These are phyloP conservation scores for Suricata suricatta DNA, from an alignment of 2,113 vertebrate genomes.

Conservation along the genomic window DNA sequence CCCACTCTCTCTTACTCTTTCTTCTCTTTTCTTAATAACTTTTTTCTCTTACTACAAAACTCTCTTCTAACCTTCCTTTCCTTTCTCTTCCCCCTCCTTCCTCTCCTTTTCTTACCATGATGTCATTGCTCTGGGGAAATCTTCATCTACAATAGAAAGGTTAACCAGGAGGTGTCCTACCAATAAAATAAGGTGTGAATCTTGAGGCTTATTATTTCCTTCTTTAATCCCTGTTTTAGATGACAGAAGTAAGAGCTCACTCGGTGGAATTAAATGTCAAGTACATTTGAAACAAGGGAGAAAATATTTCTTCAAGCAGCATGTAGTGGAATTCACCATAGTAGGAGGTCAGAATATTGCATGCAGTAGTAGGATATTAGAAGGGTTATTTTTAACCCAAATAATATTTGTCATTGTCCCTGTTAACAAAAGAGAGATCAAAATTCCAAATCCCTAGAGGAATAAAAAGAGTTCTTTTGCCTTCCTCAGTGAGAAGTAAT, in stretches of 20 bases:
- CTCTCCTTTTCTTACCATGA: not conserved
- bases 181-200: slow-evolving; percentile 58
- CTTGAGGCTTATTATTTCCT: slow-evolving; percentile 45
- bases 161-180: slow-evolving; percentile 54
- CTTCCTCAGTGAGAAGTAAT: slow-evolving; percentile 64
- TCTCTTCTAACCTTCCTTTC: not conserved
- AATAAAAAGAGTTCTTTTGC: slow-evolving; percentile 61
- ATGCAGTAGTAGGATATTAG: slow-evolving; percentile 11
- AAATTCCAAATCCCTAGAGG: slow-evolving; percentile 68
- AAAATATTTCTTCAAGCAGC: slow-evolving; percentile 60
- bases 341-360: slow-evolving; percentile 51
- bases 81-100: not conserved
- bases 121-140: slow-evolving; percentile 45
- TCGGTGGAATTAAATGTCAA: slow-evolving; percentile 71
- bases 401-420: slow-evolving; percentile 61
- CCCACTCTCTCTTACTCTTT: not conserved
- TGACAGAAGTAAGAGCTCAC: slow-evolving; percentile 53
- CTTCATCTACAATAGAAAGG: slow-evolving; percentile 52
- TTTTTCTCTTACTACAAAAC: not conserved
- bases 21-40: not conserved
- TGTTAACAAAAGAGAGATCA: slow-evolving; percentile 62
- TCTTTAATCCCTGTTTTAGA: slow-evolving; percentile 52
- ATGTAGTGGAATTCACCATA: slow-evolving; percentile 48
- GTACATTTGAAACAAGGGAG: slow-evolving; percentile 56
- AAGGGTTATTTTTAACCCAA: slow-evolving; percentile 68